phyloP scores from a whole-genome alignment of 2,113 vertebrate species.

The Typhlomys cinereus region DNA sequence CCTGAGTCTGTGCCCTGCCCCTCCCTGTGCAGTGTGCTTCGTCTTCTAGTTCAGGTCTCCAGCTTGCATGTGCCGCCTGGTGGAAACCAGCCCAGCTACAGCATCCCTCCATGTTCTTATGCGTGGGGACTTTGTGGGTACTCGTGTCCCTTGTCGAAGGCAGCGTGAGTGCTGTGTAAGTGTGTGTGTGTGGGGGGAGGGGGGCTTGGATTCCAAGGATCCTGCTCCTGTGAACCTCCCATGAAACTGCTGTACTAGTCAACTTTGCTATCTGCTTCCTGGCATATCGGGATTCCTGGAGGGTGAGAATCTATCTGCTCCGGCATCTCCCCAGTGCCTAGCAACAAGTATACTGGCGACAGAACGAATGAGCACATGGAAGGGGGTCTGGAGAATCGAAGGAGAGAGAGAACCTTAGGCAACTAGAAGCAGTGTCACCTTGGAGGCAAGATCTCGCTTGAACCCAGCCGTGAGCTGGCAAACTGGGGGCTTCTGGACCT shows the following conservation, averaged over 20 bases:
- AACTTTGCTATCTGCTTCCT: background rate
- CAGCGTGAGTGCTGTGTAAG: too few species aligned
- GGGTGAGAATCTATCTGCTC: background rate
- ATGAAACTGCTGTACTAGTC: rapidly evolving
- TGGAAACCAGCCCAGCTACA: background rate
- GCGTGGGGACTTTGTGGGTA: rapidly evolving
- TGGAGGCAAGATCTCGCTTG: background rate
- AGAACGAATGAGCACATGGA: background rate
- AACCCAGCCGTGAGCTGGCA: too few species aligned
- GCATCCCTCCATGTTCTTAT: rapidly evolving
- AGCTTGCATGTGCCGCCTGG: background rate
- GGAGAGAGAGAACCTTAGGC: background rate
- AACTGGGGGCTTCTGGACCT: background rate
- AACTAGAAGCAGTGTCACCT: background rate
- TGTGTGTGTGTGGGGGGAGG: too few species aligned
- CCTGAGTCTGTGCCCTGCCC: background rate
- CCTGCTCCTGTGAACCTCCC: rapidly evolving
- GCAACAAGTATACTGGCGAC: background rate
- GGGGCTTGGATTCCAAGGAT: background rate
- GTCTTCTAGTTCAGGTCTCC: background rate
- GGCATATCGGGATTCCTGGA: background rate
- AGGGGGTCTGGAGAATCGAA: background rate
- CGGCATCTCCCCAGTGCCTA: background rate
- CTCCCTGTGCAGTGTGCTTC: background rate
- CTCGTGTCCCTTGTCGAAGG: rapidly evolving